Base-by-base conservation (phyloP, 92 coral and sea anemone species). In the Porites evermanni region DNA sequence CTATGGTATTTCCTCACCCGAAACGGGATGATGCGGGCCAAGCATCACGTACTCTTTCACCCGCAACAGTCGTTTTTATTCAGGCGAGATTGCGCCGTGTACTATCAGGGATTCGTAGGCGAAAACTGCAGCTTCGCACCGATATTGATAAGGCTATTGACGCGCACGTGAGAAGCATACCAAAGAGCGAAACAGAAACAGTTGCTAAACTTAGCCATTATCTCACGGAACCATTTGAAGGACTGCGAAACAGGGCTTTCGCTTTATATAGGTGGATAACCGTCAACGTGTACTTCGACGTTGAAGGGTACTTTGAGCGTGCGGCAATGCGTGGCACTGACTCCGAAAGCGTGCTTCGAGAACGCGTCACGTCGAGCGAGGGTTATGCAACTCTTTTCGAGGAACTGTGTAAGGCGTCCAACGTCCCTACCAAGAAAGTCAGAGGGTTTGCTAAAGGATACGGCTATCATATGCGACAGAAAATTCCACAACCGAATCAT, bases 201-300 rank as follows among this genome's bases (percentile, higher is more conserved):
- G 72, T 91, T 53, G 87, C 71, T 11, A 91, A 88, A 51, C 90
- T 95, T 10, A 91, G 96, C 78, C 91, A 85, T 13, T 95, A 93
- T 72, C 98, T 95, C 19, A 90, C 98, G 12, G 84, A 66, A 69
- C 94, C 93, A 14, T 93, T 87, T 65, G 88, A 63, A 16, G 80
- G 75, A 60, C 71, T 81, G 61, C 81, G 89, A 86, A 87, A 91
- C 87, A 95, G 93, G 72, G 94, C 98, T 7, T 90, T 87, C 68
- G 96, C 98, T 1, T 84, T 93, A 44, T 95, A 93, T 65, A 86
- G 96, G 19, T 94, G 98, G 98, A 86, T 94, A 73, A 90, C 94
- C 10, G 80, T 84, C 1, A 94, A 94, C 85, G 60, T 94, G 74
- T 75, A 81, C 51, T 94, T 93, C 78, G 95, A 94, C 84, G 89